phyloP scores from a whole-genome alignment of 2,888 invertebrate genomes.

The Scrobipalpa atriplicella region DNA sequence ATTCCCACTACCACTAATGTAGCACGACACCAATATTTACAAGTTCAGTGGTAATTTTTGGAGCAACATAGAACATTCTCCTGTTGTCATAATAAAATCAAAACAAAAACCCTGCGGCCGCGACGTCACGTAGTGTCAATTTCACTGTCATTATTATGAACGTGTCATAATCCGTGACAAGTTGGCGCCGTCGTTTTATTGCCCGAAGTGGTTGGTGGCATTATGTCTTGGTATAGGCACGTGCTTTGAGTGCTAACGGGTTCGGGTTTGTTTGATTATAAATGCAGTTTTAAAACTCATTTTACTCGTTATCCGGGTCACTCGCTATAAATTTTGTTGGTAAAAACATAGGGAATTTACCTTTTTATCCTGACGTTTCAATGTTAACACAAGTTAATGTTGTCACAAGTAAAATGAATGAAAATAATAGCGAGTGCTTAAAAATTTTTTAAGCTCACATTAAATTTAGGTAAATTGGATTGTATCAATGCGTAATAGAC shows the following conservation, averaged over 20 bases:
- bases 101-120: constrained; percentile 46
- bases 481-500: no score
- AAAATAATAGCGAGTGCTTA: no score
- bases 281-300: not conserved
- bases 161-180: constrained; percentile 73
- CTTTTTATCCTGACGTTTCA: no score
- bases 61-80: not conserved
- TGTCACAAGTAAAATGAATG: no score
- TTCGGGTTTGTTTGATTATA: not conserved
- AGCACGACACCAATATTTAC: no score
- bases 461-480: no score
- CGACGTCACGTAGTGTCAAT: constrained; percentile 73
- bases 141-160: constrained; percentile 72
- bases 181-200: constrained; percentile 77
- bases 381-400: no score
- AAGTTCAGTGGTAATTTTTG: no score
- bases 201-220: constrained; percentile 54
- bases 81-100: constrained; percentile 36
- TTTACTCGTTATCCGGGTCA: not conserved
- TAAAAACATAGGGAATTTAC: no score
- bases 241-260: constrained; percentile 25
- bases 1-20: no score
- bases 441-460: no score
- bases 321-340: not conserved
- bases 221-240: constrained; percentile 14